These are phyloP conservation scores for Myodes glareolus DNA, from an alignment of 2,113 vertebrate genomes.

Conservation along the genomic window DNA sequence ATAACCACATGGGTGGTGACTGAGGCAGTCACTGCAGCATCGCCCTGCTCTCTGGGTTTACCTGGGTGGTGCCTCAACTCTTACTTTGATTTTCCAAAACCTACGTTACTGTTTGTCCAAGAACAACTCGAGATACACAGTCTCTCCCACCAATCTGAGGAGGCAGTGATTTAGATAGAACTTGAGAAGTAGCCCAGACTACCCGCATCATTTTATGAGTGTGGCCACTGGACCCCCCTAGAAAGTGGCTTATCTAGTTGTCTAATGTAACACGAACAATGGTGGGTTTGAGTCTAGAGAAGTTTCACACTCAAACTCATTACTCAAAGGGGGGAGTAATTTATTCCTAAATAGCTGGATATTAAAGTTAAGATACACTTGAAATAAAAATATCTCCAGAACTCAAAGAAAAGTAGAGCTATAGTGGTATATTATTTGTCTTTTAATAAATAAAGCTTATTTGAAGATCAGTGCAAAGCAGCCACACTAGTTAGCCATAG, in stretches of 20 bases:
- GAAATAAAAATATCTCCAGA: slow-evolving; percentile 19
- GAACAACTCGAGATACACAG: not conserved
- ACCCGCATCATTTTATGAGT: not conserved
- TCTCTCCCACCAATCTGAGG: not conserved
- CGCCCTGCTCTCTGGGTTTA: not conserved
- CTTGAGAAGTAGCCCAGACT: not conserved
- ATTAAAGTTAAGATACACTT: not conserved
- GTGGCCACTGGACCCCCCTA: not conserved
- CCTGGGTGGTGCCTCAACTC: not conserved
- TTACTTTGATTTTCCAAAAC: slow-evolving; percentile 48
- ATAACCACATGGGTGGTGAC: not conserved
- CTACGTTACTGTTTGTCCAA: not conserved
- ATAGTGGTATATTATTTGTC: not conserved
- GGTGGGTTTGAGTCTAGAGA: slow-evolving; percentile 31
- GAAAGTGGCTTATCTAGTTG: not conserved
- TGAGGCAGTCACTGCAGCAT: not conserved
- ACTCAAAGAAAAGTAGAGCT: not conserved
- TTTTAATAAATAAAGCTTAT: no score
- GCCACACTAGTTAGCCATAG: no score
- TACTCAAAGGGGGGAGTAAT: not conserved
- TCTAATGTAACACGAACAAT: not conserved
- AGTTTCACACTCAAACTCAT: not conserved
- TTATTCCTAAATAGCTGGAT: not conserved
- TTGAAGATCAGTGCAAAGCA: no score
- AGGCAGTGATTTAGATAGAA: not conserved